Evolutionary conservation across 2,797 vertebrate genomes (phyloP).

Genomic region (Bovichtus variegatus): DNA sequence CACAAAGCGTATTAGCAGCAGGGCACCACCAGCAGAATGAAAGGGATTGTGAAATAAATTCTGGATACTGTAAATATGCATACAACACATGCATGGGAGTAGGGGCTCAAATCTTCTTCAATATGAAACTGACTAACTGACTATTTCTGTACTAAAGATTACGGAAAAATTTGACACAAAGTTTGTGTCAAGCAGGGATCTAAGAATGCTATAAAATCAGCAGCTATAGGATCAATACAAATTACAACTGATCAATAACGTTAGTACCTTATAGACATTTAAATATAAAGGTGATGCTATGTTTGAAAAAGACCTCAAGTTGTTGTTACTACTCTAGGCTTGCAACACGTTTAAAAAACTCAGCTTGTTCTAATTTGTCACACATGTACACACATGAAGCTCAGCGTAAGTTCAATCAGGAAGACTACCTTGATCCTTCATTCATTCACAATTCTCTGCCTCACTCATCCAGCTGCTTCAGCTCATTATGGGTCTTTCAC

Average conservation of each 20-base stretch:
- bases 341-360: no score
- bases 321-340: no score
- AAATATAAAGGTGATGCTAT: no score
- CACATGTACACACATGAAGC: no score
- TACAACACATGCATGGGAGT: neutral
- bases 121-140: neutral
- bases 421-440: no score
- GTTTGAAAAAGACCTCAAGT: neutral
- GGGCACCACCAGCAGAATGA: neutral
- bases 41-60: neutral
- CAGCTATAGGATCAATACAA: neutral
- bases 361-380: no score
- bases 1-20: slow-evolving; percentile 18
- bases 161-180: neutral
- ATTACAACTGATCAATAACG: neutral
- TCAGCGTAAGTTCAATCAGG: no score
- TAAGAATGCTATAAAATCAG: neutral
- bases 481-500: no score
- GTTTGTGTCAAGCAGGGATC: neutral
- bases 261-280: neutral
- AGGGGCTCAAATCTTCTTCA: neutral
- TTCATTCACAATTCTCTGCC: no score
- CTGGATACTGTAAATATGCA: neutral
- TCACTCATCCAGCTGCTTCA: no score
- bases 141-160: neutral